Evolutionary conservation across 2,113 vertebrate genomes (phyloP).

Genomic region (Psophia crepitans): DNA sequence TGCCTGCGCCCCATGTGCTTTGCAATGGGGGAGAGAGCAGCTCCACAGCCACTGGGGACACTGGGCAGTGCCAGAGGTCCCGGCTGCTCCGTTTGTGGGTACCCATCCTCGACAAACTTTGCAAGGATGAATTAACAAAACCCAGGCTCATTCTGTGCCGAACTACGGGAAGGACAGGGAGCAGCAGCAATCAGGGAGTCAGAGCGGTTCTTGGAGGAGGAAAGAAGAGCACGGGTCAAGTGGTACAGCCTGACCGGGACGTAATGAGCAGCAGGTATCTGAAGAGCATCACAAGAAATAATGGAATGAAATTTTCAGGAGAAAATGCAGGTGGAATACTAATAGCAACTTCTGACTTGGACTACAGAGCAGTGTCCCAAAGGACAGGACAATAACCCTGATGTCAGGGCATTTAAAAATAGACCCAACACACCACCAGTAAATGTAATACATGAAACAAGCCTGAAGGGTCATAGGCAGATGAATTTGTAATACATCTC

Average conservation of each 20-base stretch:
- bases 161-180: background rate
- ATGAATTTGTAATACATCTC: background rate
- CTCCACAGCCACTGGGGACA: background rate
- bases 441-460: background rate
- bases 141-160: background rate
- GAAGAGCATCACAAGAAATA: background rate
- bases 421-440: background rate
- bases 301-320: background rate
- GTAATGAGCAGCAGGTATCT: background rate
- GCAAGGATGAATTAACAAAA: fast-evolving
- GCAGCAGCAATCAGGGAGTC: fast-evolving
- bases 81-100: background rate
- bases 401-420: background rate
- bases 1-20: background rate
- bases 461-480: background rate
- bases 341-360: background rate
- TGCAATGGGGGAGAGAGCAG: background rate
- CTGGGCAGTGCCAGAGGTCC: background rate
- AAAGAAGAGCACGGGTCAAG: background rate
- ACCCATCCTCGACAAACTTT: background rate
- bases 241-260: background rate
- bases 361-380: background rate
- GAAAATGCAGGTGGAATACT: background rate
- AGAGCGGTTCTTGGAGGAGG: background rate
- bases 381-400: background rate